Evolutionary conservation across 2,113 vertebrate species (phyloP).

Genomic region (Anguilla japonica): DNA sequence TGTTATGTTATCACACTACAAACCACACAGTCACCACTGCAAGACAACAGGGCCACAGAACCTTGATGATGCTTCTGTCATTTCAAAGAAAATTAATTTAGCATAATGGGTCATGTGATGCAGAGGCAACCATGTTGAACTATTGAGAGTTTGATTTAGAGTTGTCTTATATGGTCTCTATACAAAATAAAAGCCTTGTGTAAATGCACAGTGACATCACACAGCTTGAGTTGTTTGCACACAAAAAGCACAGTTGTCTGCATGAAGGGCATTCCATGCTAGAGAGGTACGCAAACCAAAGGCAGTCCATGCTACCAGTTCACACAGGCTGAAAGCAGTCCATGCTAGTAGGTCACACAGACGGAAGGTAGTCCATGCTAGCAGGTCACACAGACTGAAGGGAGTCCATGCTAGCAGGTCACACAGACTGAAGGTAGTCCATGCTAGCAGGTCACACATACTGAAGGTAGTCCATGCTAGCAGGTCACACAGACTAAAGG

Average conservation of each 20-base stretch:
- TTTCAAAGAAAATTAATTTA: too few relatives aligned
- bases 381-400: too few relatives aligned
- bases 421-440: neutral
- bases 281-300: too few relatives aligned
- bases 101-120: too few relatives aligned
- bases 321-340: too few relatives aligned
- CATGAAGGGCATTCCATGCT: neutral
- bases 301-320: too few relatives aligned
- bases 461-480: conserved; percentile 35
- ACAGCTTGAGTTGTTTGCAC: neutral
- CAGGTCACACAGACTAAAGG: conserved; percentile 44
- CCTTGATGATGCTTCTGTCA: neutral
- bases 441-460: conserved; percentile 33
- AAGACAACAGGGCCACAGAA: neutral
- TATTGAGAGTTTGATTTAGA: neutral
- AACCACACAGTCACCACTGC: neutral
- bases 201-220: neutral
- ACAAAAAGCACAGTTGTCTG: neutral
- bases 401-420: too few relatives aligned
- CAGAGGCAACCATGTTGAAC: too few relatives aligned
- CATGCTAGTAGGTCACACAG: too few relatives aligned
- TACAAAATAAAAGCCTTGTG: neutral
- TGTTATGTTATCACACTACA: neutral
- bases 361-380: too few relatives aligned
- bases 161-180: neutral